Conservation (phyloP, 2,797 vertebrate genomes). For the Poeciliopsis gracilis region DNA sequence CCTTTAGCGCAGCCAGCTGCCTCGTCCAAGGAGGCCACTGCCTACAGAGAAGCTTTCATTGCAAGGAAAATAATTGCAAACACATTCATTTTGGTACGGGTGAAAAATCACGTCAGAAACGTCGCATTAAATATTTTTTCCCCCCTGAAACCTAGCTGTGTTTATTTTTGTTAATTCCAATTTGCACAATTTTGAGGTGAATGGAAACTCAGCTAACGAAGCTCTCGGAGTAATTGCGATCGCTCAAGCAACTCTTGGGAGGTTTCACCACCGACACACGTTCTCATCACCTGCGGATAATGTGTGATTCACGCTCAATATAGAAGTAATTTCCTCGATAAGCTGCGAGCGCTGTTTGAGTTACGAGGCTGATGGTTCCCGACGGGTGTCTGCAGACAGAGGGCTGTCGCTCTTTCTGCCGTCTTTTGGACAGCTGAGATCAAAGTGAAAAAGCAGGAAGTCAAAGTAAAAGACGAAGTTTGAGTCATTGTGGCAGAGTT, state of each 20-base stretch:
- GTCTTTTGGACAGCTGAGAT: slow-evolving; percentile 18
- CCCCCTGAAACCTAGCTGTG: too few relatives aligned
- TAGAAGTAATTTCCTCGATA: neutral
- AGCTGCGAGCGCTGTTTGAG: neutral
- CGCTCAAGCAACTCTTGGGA: neutral
- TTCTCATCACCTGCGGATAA: neutral
- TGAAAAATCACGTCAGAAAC: too few relatives aligned
- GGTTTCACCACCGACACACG: neutral
- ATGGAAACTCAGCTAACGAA: neutral
- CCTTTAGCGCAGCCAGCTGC: too few relatives aligned
- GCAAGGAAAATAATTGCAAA: too few relatives aligned
- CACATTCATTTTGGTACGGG: too few relatives aligned
- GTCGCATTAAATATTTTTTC: too few relatives aligned
- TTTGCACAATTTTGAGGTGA: too few relatives aligned
- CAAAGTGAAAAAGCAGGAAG: slow-evolving; percentile 23
- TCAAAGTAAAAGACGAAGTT: slow-evolving; percentile 24
- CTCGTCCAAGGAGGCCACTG: too few relatives aligned
- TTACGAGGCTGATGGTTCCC: neutral
- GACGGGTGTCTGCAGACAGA: slow-evolving; percentile 9
- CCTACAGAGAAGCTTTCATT: too few relatives aligned
- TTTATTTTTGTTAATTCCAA: too few relatives aligned
- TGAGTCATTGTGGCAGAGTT: slow-evolving; percentile 24
- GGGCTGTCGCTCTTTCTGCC: slow-evolving; percentile 2
- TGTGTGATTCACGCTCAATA: neutral
- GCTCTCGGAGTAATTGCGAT: neutral